Conservation (phyloP, 2,888 invertebrate species). For the Apoda limacodes region DNA sequence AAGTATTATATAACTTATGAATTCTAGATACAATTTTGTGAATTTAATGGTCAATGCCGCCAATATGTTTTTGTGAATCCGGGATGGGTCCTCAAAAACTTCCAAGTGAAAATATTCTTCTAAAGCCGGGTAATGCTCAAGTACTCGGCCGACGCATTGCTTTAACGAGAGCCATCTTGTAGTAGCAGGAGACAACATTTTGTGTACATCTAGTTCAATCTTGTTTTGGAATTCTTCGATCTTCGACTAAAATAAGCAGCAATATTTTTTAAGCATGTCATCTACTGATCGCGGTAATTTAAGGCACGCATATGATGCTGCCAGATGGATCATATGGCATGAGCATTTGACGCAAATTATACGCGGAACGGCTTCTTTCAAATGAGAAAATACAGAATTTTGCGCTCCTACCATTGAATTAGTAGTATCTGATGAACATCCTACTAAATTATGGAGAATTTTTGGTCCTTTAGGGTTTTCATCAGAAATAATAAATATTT, state of each 20-base stretch:
- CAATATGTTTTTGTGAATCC: slow-evolving; percentile 12
- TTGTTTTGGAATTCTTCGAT: slow-evolving; percentile 13
- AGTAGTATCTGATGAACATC: no score
- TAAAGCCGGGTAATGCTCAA: slow-evolving; percentile 15
- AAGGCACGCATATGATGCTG: slow-evolving; percentile 28
- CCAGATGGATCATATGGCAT: slow-evolving; percentile 31
- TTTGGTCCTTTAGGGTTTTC: no score
- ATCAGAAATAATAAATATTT: no score
- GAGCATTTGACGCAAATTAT: slow-evolving; percentile 28
- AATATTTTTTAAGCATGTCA: slow-evolving; percentile 26
- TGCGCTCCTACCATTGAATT: slow-evolving; percentile 28
- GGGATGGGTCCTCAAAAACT: slow-evolving; percentile 16
- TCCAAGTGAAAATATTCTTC: slow-evolving; percentile 11
- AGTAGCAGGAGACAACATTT: slow-evolving; percentile 15
- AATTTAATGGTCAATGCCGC: slow-evolving; percentile 10
- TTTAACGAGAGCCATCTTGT: slow-evolving; percentile 18
- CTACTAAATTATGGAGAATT: no score
- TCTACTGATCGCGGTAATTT: slow-evolving; percentile 27
- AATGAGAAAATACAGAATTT: slow-evolving; percentile 26
- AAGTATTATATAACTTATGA: slow-evolving; percentile 11
- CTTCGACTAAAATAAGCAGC: slow-evolving; percentile 15
- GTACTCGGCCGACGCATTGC: slow-evolving; percentile 11
- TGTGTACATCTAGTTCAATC: slow-evolving; percentile 15
- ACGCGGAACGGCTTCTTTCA: slow-evolving; percentile 24
- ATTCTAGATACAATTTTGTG: slow-evolving; percentile 16